phyloP scores from a whole-genome alignment of 2,797 vertebrate genomes.

The Malurus splendens region DNA sequence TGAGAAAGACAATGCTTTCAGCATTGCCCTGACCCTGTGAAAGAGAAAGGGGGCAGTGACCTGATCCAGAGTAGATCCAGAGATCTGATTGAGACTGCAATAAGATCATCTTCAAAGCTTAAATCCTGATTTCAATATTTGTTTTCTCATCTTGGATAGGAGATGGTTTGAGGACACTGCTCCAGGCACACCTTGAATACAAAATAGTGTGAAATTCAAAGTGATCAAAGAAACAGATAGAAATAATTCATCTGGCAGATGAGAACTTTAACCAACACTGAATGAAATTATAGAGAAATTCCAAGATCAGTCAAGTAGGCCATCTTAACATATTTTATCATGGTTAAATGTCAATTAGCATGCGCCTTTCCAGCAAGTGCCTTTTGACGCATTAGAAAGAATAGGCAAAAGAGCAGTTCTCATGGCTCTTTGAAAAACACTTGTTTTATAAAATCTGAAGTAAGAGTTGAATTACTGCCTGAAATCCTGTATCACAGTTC shows the following conservation, averaged over 20 bases:
- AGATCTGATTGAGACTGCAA: neutral
- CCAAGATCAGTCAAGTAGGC: neutral
- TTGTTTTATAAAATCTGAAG: neutral
- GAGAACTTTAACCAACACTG: neutral
- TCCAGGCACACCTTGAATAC: neutral
- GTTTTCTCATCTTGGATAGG: neutral
- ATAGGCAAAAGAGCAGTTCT: neutral
- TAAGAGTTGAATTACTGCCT: neutral
- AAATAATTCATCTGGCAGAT: neutral
- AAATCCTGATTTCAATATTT: neutral
- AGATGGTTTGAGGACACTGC: neutral
- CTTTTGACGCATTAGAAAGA: neutral
- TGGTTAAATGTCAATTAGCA: neutral
- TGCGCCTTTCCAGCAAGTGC: neutral
- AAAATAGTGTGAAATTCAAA: neutral
- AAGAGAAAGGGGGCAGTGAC: neutral
- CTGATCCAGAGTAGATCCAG: slow-evolving; percentile 21
- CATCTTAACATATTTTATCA: neutral
- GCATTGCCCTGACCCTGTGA: neutral
- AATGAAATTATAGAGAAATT: neutral
- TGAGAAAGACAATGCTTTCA: neutral
- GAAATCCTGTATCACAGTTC: neutral
- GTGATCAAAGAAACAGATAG: neutral
- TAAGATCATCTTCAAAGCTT: slow-evolving; percentile 9
- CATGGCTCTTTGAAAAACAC: neutral